phyloP scores from a whole-genome alignment of 1,140 invertebrate species.

The Penaeus indicus region DNA sequence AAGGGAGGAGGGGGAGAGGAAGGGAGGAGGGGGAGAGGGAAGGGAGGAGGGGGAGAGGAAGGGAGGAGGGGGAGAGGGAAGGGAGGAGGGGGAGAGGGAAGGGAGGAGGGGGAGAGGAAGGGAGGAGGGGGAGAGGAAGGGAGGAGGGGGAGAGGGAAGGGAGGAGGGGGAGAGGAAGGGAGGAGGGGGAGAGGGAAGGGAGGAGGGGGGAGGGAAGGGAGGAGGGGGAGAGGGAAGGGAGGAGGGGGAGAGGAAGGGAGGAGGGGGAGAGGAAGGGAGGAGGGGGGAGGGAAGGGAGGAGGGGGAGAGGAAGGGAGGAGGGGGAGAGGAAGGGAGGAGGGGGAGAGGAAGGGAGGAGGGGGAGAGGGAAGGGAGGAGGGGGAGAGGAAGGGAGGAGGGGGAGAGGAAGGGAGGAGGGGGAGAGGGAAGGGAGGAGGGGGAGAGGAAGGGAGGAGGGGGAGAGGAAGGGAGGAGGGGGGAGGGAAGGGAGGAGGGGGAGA shows the following conservation, averaged over 20 bases:
- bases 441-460: too few relatives aligned
- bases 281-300: slow-evolving; percentile 26
- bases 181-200: background rate
- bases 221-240: background rate
- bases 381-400: too few relatives aligned
- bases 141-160: background rate
- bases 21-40: background rate
- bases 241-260: background rate
- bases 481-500: too few relatives aligned
- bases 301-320: too few relatives aligned
- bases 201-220: background rate
- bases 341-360: too few relatives aligned
- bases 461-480: too few relatives aligned
- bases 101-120: background rate
- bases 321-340: too few relatives aligned
- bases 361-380: background rate
- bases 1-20: too few relatives aligned
- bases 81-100: background rate
- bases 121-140: background rate
- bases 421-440: too few relatives aligned
- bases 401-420: too few relatives aligned
- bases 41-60: background rate
- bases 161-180: background rate
- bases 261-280: slow-evolving; percentile 10
- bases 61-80: background rate